phyloP scores from a whole-genome alignment of 2,888 invertebrate species.

The Stratiomys singularior region DNA sequence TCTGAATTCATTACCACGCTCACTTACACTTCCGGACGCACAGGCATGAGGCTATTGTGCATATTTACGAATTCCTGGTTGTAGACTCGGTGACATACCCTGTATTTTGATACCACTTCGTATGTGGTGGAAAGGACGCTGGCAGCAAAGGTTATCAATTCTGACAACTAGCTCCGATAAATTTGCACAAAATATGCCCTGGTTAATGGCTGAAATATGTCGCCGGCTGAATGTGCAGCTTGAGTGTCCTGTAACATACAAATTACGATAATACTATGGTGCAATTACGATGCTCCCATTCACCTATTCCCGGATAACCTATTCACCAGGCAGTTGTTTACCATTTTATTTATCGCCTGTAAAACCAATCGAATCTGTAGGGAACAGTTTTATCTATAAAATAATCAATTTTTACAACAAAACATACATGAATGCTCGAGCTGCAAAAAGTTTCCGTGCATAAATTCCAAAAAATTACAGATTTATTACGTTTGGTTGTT shows the following conservation, averaged over 20 bases:
- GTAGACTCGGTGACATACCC: slow-evolving; percentile 8
- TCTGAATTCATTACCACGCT: slow-evolving; percentile 42
- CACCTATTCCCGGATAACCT: not conserved
- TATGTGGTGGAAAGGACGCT: not conserved
- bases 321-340: slow-evolving; percentile 28
- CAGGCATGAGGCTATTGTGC: not conserved
- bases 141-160: slow-evolving; percentile 40
- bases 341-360: slow-evolving; percentile 30
- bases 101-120: not conserved
- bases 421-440: not conserved
- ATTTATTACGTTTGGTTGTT: not conserved
- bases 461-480: not conserved
- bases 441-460: not conserved
- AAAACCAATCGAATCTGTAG: slow-evolving; percentile 10
- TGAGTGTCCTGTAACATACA: slow-evolving; percentile 12
- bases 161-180: slow-evolving; percentile 45
- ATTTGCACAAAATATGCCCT: slow-evolving; percentile 43
- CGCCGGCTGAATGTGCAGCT: not conserved
- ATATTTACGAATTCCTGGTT: not conserved
- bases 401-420: slow-evolving; percentile 16
- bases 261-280: slow-evolving; percentile 9
- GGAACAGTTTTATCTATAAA: slow-evolving; percentile 21
- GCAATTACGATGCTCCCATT: not conserved
- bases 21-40: slow-evolving; percentile 39
- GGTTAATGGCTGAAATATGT: slow-evolving; percentile 43